Percentiles rank a stretch among this genome's conserved stretches.
phyloP scores from a whole-genome alignment of 2,888 invertebrate genomes.

The Cotesia congregata region DNA sequence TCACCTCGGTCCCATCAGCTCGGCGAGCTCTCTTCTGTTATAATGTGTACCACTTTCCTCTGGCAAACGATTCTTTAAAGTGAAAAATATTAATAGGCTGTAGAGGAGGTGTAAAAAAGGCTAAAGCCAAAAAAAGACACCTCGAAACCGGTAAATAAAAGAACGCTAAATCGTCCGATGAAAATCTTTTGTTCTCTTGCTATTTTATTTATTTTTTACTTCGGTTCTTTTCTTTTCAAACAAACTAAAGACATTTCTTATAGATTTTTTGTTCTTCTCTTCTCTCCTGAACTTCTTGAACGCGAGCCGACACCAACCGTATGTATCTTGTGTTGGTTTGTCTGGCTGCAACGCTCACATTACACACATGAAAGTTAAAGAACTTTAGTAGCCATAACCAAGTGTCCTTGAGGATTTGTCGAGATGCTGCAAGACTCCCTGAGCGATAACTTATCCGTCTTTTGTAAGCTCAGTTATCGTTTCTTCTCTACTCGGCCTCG shows the following conservation, averaged over 20 bases:
- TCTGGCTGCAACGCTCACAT: neutral
- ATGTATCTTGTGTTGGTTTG: neutral
- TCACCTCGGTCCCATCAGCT: conserved; percentile 12
- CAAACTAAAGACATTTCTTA: conserved; percentile 25
- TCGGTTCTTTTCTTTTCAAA: neutral
- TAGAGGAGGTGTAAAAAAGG: neutral
- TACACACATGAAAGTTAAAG: neutral
- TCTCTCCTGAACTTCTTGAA: neutral
- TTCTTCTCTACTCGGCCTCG: no score
- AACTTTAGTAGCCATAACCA: conserved; percentile 24
- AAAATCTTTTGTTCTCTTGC: conserved; percentile 24
- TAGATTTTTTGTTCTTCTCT: neutral
- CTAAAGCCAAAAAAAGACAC: conserved; percentile 6
- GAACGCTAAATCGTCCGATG: conserved; percentile 9
- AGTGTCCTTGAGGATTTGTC: conserved; percentile 28
- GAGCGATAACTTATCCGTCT: conserved; percentile 29
- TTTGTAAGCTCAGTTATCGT: neutral
- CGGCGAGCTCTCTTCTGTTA: neutral
- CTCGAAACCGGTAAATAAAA: neutral
- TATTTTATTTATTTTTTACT: conserved; percentile 15
- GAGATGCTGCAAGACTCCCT: conserved; percentile 5
- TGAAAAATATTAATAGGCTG: conserved; percentile 27
- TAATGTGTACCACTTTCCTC: neutral
- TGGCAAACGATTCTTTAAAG: conserved; percentile 10
- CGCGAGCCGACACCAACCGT: neutral